Evolutionary conservation across 2,113 vertebrate species (phyloP).

Genomic region (Syngnathus scovelli): DNA sequence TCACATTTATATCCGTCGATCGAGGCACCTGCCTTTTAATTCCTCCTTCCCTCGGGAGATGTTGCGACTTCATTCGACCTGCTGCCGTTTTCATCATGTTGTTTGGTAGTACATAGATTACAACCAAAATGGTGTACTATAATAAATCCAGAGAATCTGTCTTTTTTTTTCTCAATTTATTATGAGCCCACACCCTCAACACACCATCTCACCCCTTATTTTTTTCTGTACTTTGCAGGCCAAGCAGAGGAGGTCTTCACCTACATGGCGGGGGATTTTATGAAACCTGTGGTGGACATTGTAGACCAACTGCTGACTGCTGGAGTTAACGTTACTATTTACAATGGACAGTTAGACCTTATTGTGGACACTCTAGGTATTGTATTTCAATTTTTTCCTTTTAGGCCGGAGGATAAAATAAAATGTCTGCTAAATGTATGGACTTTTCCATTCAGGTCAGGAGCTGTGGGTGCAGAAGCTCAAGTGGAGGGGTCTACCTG

Average conservation of each 20-base stretch:
- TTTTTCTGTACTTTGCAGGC: slow-evolving; percentile 59
- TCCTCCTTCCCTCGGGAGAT: too few species aligned
- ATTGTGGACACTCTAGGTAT: slow-evolving; percentile 96
- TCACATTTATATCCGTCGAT: too few species aligned
- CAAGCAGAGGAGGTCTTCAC: slow-evolving; percentile 79
- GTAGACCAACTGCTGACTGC: slow-evolving; percentile 81
- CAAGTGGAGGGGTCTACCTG: slow-evolving; percentile 75
- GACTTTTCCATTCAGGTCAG: slow-evolving; percentile 72
- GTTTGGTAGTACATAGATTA: too few species aligned
- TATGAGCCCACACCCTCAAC: too few species aligned
- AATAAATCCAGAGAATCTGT: too few species aligned
- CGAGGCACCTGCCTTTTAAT: too few species aligned
- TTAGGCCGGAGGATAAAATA: too few species aligned
- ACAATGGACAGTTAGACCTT: slow-evolving; percentile 94
- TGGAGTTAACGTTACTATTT: slow-evolving; percentile 83
- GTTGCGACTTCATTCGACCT: too few species aligned
- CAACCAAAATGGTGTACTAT: too few species aligned
- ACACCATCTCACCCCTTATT: too few species aligned
- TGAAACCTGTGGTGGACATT: slow-evolving; percentile 81
- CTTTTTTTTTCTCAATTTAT: too few species aligned
- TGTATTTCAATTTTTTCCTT: not conserved
- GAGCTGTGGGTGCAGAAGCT: slow-evolving; percentile 86
- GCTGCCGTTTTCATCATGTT: too few species aligned
- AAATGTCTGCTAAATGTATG: not conserved
- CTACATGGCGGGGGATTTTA: slow-evolving; percentile 89